phyloP scores from a whole-genome alignment of 2,797 vertebrate species.

The Neosilurus mollespiculum region DNA sequence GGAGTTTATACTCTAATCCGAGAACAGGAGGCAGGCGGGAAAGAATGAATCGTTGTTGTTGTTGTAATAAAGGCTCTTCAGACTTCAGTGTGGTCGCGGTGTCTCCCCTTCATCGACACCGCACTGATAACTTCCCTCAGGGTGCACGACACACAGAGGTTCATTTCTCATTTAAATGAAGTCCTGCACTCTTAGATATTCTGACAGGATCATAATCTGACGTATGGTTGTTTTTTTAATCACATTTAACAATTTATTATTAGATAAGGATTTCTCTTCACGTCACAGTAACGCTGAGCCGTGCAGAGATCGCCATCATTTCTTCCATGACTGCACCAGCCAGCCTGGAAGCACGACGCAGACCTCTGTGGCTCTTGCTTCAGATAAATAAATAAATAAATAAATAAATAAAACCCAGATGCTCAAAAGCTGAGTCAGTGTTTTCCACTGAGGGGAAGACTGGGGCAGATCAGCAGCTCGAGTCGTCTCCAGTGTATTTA shows the following conservation, averaged over 20 bases:
- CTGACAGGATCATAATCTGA: not conserved
- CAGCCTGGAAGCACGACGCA: not conserved
- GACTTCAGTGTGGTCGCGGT: not conserved
- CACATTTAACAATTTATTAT: too few relatives aligned
- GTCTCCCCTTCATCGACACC: not conserved
- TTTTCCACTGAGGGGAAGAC: constrained; percentile 10
- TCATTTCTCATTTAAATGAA: not conserved
- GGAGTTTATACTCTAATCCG: too few relatives aligned
- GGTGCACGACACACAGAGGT: not conserved
- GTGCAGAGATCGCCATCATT: constrained; percentile 46
- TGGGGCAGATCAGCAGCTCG: constrained; percentile 4
- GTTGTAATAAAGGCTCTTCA: not conserved
- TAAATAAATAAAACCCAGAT: not conserved
- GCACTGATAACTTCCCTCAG: not conserved
- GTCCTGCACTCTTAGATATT: not conserved
- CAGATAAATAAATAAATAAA: not conserved
- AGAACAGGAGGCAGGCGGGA: too few relatives aligned
- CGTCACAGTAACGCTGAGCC: not conserved
- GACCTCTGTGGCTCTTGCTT: not conserved
- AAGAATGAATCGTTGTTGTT: too few relatives aligned
- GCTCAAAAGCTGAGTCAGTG: not conserved
- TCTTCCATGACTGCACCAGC: constrained; percentile 62
- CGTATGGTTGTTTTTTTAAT: not conserved
- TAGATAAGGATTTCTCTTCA: not conserved
- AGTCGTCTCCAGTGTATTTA: not conserved